Evolutionary conservation across 2,888 invertebrate species (phyloP).

Genomic region (Tinea semifulvella): DNA sequence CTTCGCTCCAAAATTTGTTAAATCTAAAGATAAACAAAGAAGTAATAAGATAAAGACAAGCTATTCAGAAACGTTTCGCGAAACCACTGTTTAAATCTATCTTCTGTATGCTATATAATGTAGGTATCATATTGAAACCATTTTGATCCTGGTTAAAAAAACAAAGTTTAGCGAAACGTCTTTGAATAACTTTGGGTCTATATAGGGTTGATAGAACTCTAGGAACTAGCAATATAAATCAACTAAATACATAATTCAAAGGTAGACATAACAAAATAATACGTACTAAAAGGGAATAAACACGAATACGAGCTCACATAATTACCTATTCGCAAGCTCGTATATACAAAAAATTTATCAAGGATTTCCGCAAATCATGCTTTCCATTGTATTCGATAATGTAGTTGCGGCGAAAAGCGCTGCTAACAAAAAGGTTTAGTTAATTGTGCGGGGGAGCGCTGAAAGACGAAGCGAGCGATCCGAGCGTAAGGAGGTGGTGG

Average conservation of each 20-base stretch:
- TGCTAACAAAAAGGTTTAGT: slow-evolving; percentile 57
- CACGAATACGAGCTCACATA: not conserved
- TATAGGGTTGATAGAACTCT: no score
- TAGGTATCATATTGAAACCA: no score
- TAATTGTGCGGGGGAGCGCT: slow-evolving; percentile 40
- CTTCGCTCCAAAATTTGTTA: slow-evolving; percentile 28
- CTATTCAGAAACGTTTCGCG: not conserved
- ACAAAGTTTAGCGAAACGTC: no score
- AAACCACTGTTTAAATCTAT: no score
- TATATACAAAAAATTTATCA: slow-evolving; percentile 46
- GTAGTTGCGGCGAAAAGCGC: slow-evolving; percentile 45
- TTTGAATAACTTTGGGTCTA: no score
- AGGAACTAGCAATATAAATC: no score
- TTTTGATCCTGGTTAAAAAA: no score
- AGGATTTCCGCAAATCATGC: slow-evolving; percentile 58
- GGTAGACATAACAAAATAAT: not conserved
- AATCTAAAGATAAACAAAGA: no score
- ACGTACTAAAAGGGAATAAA: slow-evolving; percentile 3
- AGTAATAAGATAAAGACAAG: not conserved
- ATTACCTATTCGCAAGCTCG: slow-evolving; percentile 5
- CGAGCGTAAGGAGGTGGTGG: slow-evolving; percentile 23
- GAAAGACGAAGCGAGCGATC: slow-evolving; percentile 52
- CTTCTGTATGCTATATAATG: no score
- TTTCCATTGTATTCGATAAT: slow-evolving; percentile 59
- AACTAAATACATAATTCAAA: not conserved